Conservation (phyloP, 2,797 vertebrate species). For the Anabas testudineus region DNA sequence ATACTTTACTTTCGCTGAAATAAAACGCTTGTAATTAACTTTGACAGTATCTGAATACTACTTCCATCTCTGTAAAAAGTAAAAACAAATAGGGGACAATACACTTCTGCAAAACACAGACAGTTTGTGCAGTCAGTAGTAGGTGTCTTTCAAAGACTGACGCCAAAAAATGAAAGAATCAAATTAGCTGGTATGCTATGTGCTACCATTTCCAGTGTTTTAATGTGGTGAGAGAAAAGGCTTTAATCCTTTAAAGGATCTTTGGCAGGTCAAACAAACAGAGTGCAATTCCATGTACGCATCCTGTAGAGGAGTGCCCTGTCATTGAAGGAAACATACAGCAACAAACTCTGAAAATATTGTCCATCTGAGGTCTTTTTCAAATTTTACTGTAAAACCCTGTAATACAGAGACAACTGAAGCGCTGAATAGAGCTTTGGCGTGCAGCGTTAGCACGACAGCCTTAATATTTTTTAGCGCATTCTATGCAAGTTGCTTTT, state of each 20-base stretch:
- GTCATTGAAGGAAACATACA: constrained; percentile 73
- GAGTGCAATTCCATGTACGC: constrained; percentile 62
- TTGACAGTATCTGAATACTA: constrained; percentile 9
- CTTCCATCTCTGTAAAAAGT: constrained; percentile 17
- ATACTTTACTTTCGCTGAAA: neutral
- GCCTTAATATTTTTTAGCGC: neutral
- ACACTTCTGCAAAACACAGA: constrained; percentile 48
- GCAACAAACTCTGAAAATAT: constrained; percentile 48
- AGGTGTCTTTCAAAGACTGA: constrained; percentile 58
- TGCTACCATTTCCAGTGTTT: constrained; percentile 71
- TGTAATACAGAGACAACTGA: constrained; percentile 25
- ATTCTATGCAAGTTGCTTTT: constrained; percentile 16
- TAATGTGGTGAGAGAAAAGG: constrained; percentile 72
- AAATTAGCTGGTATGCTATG: constrained; percentile 55
- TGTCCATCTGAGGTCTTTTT: constrained; percentile 20
- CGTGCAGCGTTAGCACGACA: neutral
- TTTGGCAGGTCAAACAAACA: constrained; percentile 77
- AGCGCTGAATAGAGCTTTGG: constrained; percentile 4
- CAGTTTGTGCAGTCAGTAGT: constrained; percentile 53
- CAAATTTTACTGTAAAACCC: constrained; percentile 19
- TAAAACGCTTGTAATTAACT: neutral
- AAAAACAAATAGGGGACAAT: constrained; percentile 29
- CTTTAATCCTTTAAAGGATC: constrained; percentile 73
- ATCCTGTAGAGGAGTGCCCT: constrained; percentile 65
- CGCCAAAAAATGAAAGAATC: constrained; percentile 65